A percentile compares a stretch with the other conserved stretches of the same genome.
phyloP scores from a whole-genome alignment of 2,113 vertebrate genomes.

The Hystrix brachyura region DNA sequence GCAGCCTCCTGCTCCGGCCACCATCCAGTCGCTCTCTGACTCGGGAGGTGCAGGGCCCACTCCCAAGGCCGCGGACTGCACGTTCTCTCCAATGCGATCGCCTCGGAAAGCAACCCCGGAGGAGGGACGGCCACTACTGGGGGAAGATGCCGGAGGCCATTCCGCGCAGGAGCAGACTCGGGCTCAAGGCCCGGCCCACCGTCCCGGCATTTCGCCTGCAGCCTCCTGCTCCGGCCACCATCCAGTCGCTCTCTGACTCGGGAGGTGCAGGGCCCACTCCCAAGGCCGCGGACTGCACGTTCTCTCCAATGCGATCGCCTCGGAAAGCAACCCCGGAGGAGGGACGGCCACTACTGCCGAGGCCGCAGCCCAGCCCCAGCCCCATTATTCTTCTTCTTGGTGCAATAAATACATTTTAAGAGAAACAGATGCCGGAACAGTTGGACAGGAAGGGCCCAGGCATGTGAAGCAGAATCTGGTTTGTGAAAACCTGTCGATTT shows the following conservation, averaged over 20 bases:
- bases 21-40: not conserved
- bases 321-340: not conserved
- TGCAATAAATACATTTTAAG: conserved; percentile 75
- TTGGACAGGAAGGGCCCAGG: conserved; percentile 79
- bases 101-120: not conserved
- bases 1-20: fast-evolving
- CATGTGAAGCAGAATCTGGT: conserved; percentile 65
- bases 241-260: not conserved
- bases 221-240: fast-evolving
- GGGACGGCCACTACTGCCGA: fast-evolving
- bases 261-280: not conserved
- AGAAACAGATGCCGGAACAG: conserved; percentile 82
- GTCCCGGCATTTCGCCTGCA: fast-evolving
- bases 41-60: not conserved
- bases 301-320: fast-evolving
- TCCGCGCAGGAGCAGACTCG: fast-evolving
- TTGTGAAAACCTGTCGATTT: conserved; percentile 71
- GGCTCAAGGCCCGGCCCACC: fast-evolving
- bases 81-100: fast-evolving
- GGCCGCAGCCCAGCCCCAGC: conserved; percentile 40
- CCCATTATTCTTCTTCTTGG: conserved; percentile 45
- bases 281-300: not conserved
- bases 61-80: fast-evolving
- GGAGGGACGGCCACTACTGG: not conserved
- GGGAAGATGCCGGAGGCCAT: not conserved